Conservation (phyloP, 35 echinoderm and acorn worm genomes). For the Lytechinus variegatus region DNA sequence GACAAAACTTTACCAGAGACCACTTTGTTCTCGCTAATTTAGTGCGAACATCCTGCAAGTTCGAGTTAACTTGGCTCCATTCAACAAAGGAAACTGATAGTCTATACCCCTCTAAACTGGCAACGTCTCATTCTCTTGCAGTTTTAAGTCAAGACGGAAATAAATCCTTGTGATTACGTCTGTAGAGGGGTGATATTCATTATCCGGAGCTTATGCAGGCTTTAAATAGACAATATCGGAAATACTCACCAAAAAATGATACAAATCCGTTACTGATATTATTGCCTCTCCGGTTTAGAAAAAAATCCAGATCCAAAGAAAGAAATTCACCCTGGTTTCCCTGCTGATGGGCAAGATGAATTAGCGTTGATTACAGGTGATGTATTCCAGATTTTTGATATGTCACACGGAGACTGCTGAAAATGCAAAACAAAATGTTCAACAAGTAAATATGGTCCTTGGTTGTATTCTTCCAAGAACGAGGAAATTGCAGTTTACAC, state of each 20-base stretch:
- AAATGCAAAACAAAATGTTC: background rate
- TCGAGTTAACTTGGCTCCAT: background rate
- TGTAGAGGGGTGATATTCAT: background rate
- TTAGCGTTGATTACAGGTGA: background rate
- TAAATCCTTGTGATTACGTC: background rate
- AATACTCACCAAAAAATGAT: constrained; percentile 3
- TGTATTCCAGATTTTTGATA: background rate
- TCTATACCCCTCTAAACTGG: background rate
- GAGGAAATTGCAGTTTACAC: background rate
- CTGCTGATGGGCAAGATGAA: background rate
- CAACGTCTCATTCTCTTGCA: background rate
- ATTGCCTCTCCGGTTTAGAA: background rate
- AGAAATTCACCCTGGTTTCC: background rate
- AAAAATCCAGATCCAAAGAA: background rate
- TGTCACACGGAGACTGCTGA: background rate
- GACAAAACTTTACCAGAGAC: too few species aligned
- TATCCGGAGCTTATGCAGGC: background rate
- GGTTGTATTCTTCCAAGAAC: background rate
- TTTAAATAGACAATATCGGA: background rate
- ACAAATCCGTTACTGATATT: background rate
- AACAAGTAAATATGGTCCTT: background rate
- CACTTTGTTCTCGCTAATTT: too few species aligned
- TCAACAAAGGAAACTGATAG: background rate
- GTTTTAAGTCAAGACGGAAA: background rate
- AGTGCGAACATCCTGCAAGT: too few species aligned